These are phyloP conservation scores for Drosophila ambigua DNA, from an alignment of 1,140 invertebrate genomes.

Conservation along the genomic window DNA sequence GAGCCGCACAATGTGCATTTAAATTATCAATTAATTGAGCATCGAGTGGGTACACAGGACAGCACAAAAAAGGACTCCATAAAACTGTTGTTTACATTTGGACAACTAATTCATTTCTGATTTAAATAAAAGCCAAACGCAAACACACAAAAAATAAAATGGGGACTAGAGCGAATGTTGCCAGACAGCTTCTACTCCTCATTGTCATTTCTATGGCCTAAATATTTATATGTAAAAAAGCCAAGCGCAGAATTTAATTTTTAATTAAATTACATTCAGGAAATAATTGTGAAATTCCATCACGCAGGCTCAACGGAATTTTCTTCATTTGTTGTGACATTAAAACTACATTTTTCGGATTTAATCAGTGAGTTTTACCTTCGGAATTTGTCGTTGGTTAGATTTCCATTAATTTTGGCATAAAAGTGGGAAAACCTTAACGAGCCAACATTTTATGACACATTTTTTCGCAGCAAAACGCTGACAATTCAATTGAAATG, in stretches of 20 bases:
- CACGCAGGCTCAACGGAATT: not conserved
- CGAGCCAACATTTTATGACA: conserved; percentile 50
- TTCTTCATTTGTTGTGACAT: too few relatives aligned
- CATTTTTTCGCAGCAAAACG: conserved; percentile 54
- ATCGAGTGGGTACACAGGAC: conserved; percentile 16
- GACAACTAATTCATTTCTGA: conserved; percentile 13
- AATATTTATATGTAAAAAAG: too few relatives aligned
- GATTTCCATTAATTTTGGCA: not conserved
- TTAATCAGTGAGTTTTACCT: too few relatives aligned
- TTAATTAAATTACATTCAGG: too few relatives aligned
- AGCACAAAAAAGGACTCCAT: conserved; percentile 4
- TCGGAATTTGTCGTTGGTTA: not conserved
- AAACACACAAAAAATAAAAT: not conserved
- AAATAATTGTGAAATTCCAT: not conserved
- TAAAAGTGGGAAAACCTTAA: conserved; percentile 13
- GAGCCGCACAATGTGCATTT: conserved; percentile 47
- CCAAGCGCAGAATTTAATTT: too few relatives aligned
- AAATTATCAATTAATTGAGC: conserved; percentile 51
- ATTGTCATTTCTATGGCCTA: not conserved
- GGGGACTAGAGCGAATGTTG: too few relatives aligned
- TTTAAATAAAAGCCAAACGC: not conserved
- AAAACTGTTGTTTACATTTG: conserved; percentile 7
- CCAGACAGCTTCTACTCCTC: not conserved
- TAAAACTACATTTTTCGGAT: too few relatives aligned
- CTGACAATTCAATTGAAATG: conserved; percentile 78